Evolutionary conservation across 1,140 invertebrate genomes (phyloP).

Genomic region (Paracyclopina nana): DNA sequence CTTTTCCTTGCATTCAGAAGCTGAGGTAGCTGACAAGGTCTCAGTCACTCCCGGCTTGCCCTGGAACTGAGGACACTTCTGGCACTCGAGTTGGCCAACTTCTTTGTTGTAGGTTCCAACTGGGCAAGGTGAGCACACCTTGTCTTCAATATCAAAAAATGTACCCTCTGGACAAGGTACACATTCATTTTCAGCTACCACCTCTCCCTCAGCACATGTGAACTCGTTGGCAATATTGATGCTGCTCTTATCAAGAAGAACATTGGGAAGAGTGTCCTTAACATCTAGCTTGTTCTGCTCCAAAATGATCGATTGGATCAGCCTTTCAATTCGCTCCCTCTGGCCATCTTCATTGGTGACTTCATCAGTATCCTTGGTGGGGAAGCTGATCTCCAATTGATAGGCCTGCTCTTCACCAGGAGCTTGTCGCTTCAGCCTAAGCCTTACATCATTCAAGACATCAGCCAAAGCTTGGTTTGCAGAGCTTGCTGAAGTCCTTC

Average conservation of each 20-base stretch:
- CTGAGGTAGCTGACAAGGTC: conserved; percentile 57
- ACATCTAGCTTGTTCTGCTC: conserved; percentile 80
- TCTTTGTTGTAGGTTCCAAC: conserved; percentile 83
- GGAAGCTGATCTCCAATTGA: conserved; percentile 49
- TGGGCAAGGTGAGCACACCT: conserved; percentile 60
- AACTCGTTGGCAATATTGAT: conserved; percentile 66
- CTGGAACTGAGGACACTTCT: conserved; percentile 61
- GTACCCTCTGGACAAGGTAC: conserved; percentile 86
- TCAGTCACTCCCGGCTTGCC: conserved; percentile 68
- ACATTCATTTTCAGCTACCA: conserved; percentile 25
- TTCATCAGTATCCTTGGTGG: conserved; percentile 34
- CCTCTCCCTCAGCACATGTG: conserved; percentile 56
- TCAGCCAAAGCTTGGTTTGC: conserved; percentile 37
- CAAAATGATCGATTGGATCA: conserved; percentile 65
- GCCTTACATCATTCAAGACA: conserved; percentile 30
- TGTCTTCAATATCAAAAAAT: conserved; percentile 51
- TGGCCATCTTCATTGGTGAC: conserved; percentile 5
- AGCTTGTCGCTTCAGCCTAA: conserved; percentile 39
- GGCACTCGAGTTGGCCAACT: conserved; percentile 68
- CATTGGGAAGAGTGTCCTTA: conserved; percentile 76
- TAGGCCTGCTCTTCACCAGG: conserved; percentile 46
- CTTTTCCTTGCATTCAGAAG: conserved; percentile 71
- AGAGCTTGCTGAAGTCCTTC: conserved; percentile 15
- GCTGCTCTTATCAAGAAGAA: conserved; percentile 73
- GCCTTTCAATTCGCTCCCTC: conserved; percentile 43